Conservation (phyloP, 2,113 vertebrate species). For the Aphyosemion australe region DNA sequence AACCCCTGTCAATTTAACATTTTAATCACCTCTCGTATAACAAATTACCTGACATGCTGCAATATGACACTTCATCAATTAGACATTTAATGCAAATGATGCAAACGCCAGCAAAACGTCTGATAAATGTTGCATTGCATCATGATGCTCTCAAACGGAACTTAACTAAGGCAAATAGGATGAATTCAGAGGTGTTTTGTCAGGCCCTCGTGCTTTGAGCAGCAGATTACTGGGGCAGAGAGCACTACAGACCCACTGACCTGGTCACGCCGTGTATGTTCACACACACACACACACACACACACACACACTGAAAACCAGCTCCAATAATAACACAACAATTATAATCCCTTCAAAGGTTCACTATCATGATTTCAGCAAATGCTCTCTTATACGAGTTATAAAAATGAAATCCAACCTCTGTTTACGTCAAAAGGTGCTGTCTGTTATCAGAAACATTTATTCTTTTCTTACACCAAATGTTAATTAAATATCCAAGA, state of each 20-base stretch:
- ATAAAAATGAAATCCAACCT: too few species aligned
- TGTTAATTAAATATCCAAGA: too few species aligned
- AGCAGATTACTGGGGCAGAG: constrained; percentile 17
- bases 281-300: constrained; percentile 4
- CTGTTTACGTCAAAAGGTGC: too few species aligned
- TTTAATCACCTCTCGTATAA: too few species aligned
- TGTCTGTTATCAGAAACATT: too few species aligned
- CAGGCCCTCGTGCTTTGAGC: constrained; percentile 14
- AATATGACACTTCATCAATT: too few species aligned
- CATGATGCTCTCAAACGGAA: not conserved
- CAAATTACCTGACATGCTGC: constrained; percentile 3
- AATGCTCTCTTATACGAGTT: too few species aligned
- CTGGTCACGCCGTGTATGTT: constrained; percentile 38
- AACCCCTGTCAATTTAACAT: not conserved
- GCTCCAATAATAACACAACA: constrained; percentile 33
- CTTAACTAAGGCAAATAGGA: not conserved
- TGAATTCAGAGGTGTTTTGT: not conserved
- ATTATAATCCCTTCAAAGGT: constrained; percentile 9
- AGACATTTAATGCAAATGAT: not conserved
- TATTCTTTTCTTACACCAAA: too few species aligned
- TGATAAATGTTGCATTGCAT: not conserved
- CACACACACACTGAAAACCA: constrained; percentile 17
- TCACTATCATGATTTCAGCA: too few species aligned
- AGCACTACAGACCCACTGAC: constrained; percentile 53
- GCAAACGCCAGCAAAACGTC: not conserved